Base-by-base conservation (phyloP, 2,888 invertebrate species). In the Orthosia gracilis region DNA sequence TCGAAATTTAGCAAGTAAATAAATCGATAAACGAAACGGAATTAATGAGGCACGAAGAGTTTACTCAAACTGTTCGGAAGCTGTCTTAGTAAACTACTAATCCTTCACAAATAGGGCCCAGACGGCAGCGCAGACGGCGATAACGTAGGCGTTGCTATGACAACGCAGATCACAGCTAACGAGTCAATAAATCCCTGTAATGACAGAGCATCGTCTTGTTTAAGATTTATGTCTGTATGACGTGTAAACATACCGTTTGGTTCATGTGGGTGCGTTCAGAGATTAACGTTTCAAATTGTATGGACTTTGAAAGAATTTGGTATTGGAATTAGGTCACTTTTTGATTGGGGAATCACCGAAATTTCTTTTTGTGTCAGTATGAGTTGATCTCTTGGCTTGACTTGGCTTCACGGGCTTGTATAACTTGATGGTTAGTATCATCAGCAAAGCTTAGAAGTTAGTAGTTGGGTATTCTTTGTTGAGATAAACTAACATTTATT, bases 111-210 rank as follows among this genome's bases (percentile, higher is more conserved):
- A 65, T 62, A 69, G 58, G 65, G 68, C 23, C 64, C 76, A 88
- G 85, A 86, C 85, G 71, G 68, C 23, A 55, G 50, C 69, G 61
- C 73, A 86, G 86, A 86, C 87, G 66, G 40, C 26, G 31, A 31
- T 62, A 52, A 59, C 52, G 71, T 69, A 59, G 71, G 78, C 69
- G 69, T 78, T 71, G 75, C 66, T 78, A 85, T 86, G 86, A 87
- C 82, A 85, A 67, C 71, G 80, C 80, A 84, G 78, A 85, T 85
- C 85, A 79, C 64, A 63, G 57, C 75, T 64, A 63, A 79, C 69
- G 79, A 83, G 74, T 78, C 87, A 75, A 86, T 87, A 85, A 85
- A 85, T 85, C 73, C 40, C 9, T 3, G 77, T 78, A 85, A 87
- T 87, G 87, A 86, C 83, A 83, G 82, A 64, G 57, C 55, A 71